phyloP scores from a whole-genome alignment of 2,797 vertebrate species.

The Arctocebus calabarensis region DNA sequence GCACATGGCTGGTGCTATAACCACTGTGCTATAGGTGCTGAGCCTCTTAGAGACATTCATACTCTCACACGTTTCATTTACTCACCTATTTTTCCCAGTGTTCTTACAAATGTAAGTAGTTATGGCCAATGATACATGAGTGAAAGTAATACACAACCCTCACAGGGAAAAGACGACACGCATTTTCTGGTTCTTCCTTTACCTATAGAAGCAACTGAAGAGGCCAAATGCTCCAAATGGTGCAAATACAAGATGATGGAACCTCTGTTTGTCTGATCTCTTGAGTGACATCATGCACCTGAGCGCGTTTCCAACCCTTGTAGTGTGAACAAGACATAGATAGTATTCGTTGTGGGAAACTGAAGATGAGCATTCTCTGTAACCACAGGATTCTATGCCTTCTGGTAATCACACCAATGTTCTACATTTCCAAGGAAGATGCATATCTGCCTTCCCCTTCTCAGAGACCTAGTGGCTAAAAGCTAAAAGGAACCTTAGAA shows the following conservation, averaged over 20 bases:
- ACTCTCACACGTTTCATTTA: not conserved
- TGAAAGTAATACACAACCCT: not conserved
- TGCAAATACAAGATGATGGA: not conserved
- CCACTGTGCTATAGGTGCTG: too few relatives aligned
- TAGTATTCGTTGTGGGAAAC: not conserved
- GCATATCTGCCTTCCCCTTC: too few relatives aligned
- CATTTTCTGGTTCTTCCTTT: not conserved
- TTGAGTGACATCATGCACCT: not conserved
- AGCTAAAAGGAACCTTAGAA: not conserved
- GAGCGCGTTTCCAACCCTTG: not conserved
- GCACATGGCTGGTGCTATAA: too few relatives aligned
- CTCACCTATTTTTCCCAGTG: not conserved
- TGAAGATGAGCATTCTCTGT: not conserved
- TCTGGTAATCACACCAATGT: not conserved
- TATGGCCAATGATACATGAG: not conserved
- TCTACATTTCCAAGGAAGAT: not conserved
- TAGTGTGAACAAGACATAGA: not conserved
- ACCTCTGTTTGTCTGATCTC: not conserved
- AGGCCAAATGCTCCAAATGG: not conserved
- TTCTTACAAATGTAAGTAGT: not conserved
- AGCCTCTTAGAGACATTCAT: not conserved
- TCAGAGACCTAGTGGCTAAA: not conserved
- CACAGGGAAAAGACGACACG: not conserved
- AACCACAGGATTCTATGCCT: not conserved
- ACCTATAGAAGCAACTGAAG: not conserved